Base-by-base conservation (phyloP, 2,888 invertebrate genomes). In the Hetaerina titia region DNA sequence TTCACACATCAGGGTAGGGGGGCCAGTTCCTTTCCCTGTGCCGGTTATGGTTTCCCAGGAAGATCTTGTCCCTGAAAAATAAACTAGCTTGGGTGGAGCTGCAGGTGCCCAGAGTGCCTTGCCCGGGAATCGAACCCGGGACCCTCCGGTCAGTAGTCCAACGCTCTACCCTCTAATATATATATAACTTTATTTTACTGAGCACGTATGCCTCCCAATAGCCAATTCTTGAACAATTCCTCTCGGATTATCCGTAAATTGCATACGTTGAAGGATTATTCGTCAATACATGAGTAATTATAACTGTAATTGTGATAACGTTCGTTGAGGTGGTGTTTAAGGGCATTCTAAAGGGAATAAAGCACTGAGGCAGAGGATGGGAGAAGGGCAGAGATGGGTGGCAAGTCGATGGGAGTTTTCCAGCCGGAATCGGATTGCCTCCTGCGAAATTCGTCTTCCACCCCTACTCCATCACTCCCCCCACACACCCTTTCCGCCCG, bases 381-480 rank as follows among this genome's bases (percentile, higher is more conserved):
- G 45, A 2, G 69, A n/a, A 7, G 56, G 19, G 8, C 8, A 1
- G 19, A 56, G 45, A 56, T 8, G 45, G 31, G 87, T 45, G 45
- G 45, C 45, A 45, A n/a, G n/a, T 22, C 11, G 81, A n/a, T 22
- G 81, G 9, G 81, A 25, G 81, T n/a, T 81, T 81, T 81, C 81
- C 81, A n/a, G 81, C 25, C 60, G 90, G 90, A 90, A 90, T 90
- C 90, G 90, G 90, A 90, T 90, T 90, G 90, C 90, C 90, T 60
- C 22, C 63, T 58, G 22, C 22, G n/a, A 22, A 17, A 69, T 22
- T 89, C 57, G 22, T n/a, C 57, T 15, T 57, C 58, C 6, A 19
- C 57, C 58, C 89, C 7, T n/a, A 57, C 22, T 11, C 6, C 56
- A n/a, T 57, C 89, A 4, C 4, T 22, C 89, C 8, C 17, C 90